Base-by-base conservation (phyloP, 2,888 invertebrate genomes). In the Podabrus alpinus region DNA sequence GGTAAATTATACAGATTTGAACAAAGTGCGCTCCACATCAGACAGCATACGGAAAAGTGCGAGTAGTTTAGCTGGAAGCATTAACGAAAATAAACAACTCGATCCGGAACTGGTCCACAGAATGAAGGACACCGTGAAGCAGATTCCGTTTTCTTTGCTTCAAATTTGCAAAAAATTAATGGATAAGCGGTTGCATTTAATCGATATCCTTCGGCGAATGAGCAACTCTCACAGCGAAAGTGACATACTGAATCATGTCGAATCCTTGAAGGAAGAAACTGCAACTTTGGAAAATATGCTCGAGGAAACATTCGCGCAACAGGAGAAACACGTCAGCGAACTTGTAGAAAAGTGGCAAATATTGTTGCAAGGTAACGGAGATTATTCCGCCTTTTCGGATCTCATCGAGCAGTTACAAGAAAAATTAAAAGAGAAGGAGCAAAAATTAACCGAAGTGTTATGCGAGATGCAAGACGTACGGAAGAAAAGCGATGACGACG, bases 81-180 rank as follows among this genome's bases (percentile, higher is more conserved):
- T 64, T 13, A 67, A 67, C 3, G 59, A 78, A 61, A 21, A n/a
- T 9, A 74, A 78, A 29, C 29, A 2, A 64, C 59, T 82, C 3
- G 79, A 80, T 21, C 77, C 81, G 1, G 81, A 79, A 71, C 76
- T 81, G 10, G 72, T 84, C 0, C 71, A 79, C 15, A 80, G 82
- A 9, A 83, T 87, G 83, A 85, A 85, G 75, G 73, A 78, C 2
- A 83, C 84, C 4, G 81, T 86, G 25, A 85, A 86, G 67, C 81
- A 85, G 29, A 85, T 86, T 15, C 85, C 86, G 1, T 81, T 81
- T 66, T 82, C 84, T 0, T 78, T 85, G 2, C 79, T 83, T 72
- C 83, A 84, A 19, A 79, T 86, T 59, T 86, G 86, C 73, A 83
- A 83, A 69, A 85, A 84, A 62, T 73, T 86, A 16, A 77, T 87